Conservation (phyloP, 2,113 vertebrate species). For the Muscicapa adusta region DNA sequence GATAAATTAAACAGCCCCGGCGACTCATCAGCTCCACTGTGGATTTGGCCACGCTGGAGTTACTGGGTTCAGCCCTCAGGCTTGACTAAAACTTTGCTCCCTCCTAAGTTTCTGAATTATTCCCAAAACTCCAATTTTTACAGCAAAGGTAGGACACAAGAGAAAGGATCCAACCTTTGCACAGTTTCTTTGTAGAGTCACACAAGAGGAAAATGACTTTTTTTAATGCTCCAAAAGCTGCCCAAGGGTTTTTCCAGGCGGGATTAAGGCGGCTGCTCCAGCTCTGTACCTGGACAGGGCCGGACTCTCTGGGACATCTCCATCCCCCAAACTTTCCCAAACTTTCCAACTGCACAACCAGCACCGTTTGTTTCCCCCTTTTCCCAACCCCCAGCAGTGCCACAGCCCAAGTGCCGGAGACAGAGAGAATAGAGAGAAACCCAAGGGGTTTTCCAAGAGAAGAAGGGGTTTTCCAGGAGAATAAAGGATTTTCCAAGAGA, state of each 20-base stretch:
- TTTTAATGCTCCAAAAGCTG: not conserved
- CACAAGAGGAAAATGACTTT: not conserved
- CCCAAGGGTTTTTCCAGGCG: not conserved
- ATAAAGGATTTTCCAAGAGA: not conserved
- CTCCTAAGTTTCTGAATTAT: not conserved
- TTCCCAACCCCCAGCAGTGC: not conserved
- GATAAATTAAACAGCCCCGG: not conserved
- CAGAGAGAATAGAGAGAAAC: not conserved
- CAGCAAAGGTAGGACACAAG: not conserved
- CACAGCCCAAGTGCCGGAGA: not conserved
- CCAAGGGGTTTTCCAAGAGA: not conserved
- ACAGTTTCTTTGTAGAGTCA: not conserved
- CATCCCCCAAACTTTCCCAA: not conserved
- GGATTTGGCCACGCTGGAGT: not conserved
- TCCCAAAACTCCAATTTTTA: not conserved
- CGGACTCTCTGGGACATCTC: not conserved
- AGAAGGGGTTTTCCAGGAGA: not conserved
- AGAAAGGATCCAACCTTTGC: not conserved
- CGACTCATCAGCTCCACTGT: not conserved
- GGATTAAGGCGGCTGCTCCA: not conserved
- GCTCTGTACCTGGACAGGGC: not conserved
- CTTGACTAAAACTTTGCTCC: not conserved
- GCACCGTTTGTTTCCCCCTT: not conserved
- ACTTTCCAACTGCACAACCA: not conserved
- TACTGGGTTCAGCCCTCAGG: not conserved